phyloP scores from a whole-genome alignment of 2,888 invertebrate species.

The Drymonia ruficornis region DNA sequence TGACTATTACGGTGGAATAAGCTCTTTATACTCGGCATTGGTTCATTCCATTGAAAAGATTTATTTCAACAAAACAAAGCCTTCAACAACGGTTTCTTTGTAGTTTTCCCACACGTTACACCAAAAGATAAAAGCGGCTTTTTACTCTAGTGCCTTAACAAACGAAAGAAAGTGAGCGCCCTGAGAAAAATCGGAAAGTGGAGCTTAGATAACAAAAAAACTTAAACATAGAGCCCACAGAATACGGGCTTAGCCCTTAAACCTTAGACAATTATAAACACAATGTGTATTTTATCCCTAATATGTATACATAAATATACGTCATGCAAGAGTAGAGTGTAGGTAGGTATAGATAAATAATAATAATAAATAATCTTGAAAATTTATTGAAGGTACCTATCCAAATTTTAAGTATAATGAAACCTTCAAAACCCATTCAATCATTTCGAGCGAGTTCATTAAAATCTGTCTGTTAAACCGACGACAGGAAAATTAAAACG shows the following conservation, averaged over 20 bases:
- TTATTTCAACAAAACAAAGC: constrained; percentile 19
- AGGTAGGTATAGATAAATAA: too few relatives aligned
- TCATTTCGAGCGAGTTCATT: constrained; percentile 33
- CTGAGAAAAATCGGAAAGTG: constrained; percentile 18
- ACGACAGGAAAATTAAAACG: constrained; percentile 37
- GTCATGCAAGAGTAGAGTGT: constrained; percentile 11
- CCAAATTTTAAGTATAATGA: background rate
- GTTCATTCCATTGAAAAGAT: constrained; percentile 21
- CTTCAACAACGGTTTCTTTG: constrained; percentile 8
- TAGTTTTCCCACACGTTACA: constrained; percentile 9
- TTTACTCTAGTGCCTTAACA: constrained; percentile 5
- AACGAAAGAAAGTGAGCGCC: constrained; percentile 19
- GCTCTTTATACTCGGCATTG: background rate
- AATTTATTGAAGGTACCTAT: too few relatives aligned
- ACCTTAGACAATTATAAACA: constrained; percentile 15
- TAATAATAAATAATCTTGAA: too few relatives aligned
- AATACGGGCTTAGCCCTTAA: constrained; percentile 17
- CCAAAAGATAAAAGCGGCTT: constrained; percentile 25
- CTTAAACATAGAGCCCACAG: constrained; percentile 18
- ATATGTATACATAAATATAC: constrained; percentile 7
- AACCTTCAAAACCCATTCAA: constrained; percentile 20
- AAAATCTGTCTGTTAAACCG: constrained; percentile 24
- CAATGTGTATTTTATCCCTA: constrained; percentile 8
- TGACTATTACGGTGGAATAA: background rate
- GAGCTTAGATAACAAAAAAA: constrained; percentile 22